Conservation (phyloP, 2,888 invertebrate species). For the Drosophila histrio region DNA sequence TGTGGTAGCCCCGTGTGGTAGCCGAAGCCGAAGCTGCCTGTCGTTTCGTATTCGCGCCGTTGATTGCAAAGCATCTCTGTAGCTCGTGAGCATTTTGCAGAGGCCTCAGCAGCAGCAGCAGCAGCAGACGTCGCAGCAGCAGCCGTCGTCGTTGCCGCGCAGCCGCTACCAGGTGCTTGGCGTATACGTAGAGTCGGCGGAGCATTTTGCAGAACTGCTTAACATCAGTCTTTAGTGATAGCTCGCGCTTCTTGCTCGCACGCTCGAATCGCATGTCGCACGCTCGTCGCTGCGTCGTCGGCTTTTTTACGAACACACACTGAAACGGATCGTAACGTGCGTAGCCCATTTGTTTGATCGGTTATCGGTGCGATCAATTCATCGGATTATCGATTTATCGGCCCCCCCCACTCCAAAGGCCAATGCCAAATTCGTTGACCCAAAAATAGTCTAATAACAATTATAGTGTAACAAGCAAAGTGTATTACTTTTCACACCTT, state of each 20-base stretch:
- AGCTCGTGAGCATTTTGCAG: slow-evolving; percentile 59
- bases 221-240: slow-evolving; percentile 84
- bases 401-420: neutral
- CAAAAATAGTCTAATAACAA: slow-evolving; percentile 6
- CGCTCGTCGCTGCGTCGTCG: slow-evolving; percentile 46
- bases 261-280: slow-evolving; percentile 73
- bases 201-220: slow-evolving; percentile 83
- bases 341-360: slow-evolving; percentile 8
- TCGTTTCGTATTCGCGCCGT: slow-evolving; percentile 56
- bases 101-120: slow-evolving; percentile 41
- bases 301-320: slow-evolving; percentile 41
- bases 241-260: slow-evolving; percentile 83
- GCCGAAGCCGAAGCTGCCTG: slow-evolving; percentile 63
- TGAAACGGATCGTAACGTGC: slow-evolving; percentile 25
- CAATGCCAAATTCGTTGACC: neutral
- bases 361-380: slow-evolving; percentile 7
- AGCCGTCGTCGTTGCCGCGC: slow-evolving; percentile 12
- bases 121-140: slow-evolving; percentile 18
- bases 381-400: slow-evolving; percentile 6
- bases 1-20: slow-evolving; percentile 45
- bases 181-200: slow-evolving; percentile 50
- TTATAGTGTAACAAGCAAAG: slow-evolving; percentile 13
- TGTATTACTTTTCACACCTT: slow-evolving; percentile 54
- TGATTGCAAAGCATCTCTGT: slow-evolving; percentile 70
- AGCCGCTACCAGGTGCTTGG: slow-evolving; percentile 46